A percentile compares a stretch with the other conserved stretches of the same genome.
phyloP scores from a whole-genome alignment of 1,140 invertebrate species.

The Drosophila aff. region DNA sequence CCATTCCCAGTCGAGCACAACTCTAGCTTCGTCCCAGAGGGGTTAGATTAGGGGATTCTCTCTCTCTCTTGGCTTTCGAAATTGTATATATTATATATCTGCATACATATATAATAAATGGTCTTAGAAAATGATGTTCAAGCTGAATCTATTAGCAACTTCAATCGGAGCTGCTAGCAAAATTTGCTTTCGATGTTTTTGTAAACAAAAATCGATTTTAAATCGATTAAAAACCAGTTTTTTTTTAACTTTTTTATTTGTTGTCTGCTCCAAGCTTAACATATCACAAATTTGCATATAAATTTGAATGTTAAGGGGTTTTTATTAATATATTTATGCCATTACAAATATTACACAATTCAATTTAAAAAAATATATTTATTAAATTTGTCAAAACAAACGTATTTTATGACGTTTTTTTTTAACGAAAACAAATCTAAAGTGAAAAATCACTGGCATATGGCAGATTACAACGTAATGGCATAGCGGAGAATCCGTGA shows the following conservation, averaged over 20 bases:
- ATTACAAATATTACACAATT: neutral
- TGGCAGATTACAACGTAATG: constrained; percentile 5
- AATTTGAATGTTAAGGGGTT: neutral
- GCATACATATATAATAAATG: neutral
- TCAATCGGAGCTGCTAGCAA: too few relatives aligned
- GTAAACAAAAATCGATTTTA: too few relatives aligned
- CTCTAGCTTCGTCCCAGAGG: neutral
- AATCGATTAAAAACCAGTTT: too few relatives aligned
- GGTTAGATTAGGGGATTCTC: neutral
- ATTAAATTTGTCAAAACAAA: neutral
- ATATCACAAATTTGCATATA: neutral
- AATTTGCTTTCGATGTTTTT: too few relatives aligned
- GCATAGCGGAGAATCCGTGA: constrained; percentile 1
- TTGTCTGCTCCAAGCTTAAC: neutral
- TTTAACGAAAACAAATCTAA: neutral
- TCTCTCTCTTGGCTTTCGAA: neutral
- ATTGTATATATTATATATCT: neutral
- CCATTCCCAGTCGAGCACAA: neutral
- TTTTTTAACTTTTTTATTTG: neutral
- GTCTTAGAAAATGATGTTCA: neutral
- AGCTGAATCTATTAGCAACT: too few relatives aligned
- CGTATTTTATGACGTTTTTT: neutral
- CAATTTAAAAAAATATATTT: neutral
- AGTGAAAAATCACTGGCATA: neutral
- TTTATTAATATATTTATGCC: neutral